These are phyloP conservation scores for Sceloporus tristichus DNA, from an alignment of 2,113 vertebrate genomes.

Conservation along the genomic window DNA sequence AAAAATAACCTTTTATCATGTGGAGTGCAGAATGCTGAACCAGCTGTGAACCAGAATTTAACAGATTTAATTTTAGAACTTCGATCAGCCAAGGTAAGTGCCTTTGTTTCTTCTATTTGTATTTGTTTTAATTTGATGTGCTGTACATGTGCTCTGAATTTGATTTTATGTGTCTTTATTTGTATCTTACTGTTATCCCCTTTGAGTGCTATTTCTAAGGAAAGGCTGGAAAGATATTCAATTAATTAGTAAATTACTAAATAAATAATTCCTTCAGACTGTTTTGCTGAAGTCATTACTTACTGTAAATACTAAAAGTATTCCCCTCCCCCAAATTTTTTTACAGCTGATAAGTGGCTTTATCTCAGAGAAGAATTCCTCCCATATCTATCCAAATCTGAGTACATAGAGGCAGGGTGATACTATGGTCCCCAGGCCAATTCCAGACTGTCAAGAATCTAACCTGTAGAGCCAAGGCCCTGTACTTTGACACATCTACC, in stretches of 20 bases:
- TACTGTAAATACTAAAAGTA: background rate
- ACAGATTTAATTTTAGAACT: constrained; percentile 85
- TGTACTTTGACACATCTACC: too few relatives aligned
- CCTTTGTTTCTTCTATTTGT: background rate
- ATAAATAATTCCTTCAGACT: background rate
- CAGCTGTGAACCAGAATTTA: constrained; percentile 75
- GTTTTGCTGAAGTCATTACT: background rate
- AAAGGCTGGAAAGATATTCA: background rate
- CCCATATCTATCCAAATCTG: too few relatives aligned
- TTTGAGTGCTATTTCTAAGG: background rate
- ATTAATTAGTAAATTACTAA: background rate
- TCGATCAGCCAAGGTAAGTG: constrained; percentile 80
- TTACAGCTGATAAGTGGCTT: too few relatives aligned
- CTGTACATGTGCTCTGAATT: background rate
- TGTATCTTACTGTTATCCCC: background rate
- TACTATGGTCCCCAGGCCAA: too few relatives aligned
- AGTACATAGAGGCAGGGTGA: too few relatives aligned
- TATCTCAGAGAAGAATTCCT: too few relatives aligned
- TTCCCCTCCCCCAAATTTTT: too few relatives aligned
- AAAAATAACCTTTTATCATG: constrained; percentile 69
- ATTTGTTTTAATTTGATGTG: background rate
- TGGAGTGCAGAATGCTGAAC: constrained; percentile 62
- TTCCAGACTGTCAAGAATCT: too few relatives aligned
- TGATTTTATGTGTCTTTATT: background rate
- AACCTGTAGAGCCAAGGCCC: too few relatives aligned